phyloP scores from a whole-genome alignment of 2,888 invertebrate species.

The Xestia rhomboidea region DNA sequence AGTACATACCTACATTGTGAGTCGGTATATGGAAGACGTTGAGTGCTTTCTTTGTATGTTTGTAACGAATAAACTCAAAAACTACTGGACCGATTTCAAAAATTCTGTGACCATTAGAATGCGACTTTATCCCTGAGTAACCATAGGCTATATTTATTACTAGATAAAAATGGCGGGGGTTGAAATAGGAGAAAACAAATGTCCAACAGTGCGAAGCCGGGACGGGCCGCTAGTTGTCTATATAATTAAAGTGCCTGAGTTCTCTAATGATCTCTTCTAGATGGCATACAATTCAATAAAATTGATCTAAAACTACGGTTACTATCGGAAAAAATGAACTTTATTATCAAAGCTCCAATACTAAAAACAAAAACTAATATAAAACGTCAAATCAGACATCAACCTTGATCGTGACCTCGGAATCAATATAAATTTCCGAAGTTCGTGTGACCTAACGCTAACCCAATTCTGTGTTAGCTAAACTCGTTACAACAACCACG shows the following conservation, averaged over 20 bases:
- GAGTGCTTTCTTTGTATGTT: not conserved
- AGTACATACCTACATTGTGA: slow-evolving; percentile 10
- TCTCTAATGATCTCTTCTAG: not conserved
- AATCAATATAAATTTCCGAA: slow-evolving; percentile 56
- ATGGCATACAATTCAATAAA: not conserved
- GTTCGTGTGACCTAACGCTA: slow-evolving; percentile 65
- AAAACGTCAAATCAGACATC: not conserved
- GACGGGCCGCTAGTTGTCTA: too few relatives aligned
- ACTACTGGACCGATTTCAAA: too few relatives aligned
- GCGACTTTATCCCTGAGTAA: too few relatives aligned
- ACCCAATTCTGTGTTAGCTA: slow-evolving; percentile 61
- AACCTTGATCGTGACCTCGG: slow-evolving; percentile 48
- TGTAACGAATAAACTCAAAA: too few relatives aligned
- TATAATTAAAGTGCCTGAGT: not conserved
- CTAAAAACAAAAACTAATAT: not conserved
- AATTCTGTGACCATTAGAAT: too few relatives aligned
- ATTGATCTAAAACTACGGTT: too few relatives aligned
- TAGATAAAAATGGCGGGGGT: too few relatives aligned
- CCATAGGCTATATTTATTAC: too few relatives aligned
- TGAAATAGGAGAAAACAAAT: too few relatives aligned
- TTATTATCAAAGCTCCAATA: slow-evolving; percentile 6
- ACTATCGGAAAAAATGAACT: not conserved
- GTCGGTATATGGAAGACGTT: not conserved
- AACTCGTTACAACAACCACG: slow-evolving; percentile 65
- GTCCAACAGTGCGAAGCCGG: too few relatives aligned